A percentile compares a stretch with the other conserved stretches of the same genome.
These are phyloP conservation scores for Steinernema hermaphroditum DNA, from an alignment of 2,888 invertebrate species.

Conservation along the genomic window DNA sequence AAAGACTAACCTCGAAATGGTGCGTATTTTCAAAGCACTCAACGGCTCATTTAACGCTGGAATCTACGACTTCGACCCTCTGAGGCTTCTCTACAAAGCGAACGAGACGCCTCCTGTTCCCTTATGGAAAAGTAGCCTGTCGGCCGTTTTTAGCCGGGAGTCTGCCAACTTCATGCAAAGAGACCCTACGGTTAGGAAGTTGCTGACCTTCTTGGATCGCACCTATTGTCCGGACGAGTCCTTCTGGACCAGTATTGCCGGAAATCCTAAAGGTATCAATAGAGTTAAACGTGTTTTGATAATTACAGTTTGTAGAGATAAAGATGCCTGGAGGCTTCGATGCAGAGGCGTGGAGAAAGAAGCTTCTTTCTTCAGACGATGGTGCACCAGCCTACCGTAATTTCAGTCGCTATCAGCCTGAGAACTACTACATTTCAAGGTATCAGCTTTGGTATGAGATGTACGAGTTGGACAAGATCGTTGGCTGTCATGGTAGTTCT, in stretches of 20 bases:
- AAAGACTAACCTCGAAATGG: constrained; percentile 53
- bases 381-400: not conserved
- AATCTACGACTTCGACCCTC: constrained; percentile 6
- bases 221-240: constrained; percentile 53
- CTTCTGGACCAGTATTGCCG: constrained; percentile 49
- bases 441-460: constrained; percentile 30
- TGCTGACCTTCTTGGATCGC: constrained; percentile 40
- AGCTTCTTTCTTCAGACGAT: not conserved
- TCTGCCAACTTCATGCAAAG: constrained; percentile 43
- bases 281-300: too few species aligned
- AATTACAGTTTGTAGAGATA: constrained; percentile 23
- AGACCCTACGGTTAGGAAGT: constrained; percentile 33
- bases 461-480: not conserved
- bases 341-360: not conserved
- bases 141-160: constrained; percentile 44
- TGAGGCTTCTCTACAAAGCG: not conserved
- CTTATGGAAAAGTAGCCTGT: constrained; percentile 51
- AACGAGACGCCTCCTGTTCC: constrained; percentile 43
- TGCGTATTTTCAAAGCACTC: constrained; percentile 47
- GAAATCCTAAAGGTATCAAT: constrained; percentile 38
- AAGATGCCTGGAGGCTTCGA: constrained; percentile 29
- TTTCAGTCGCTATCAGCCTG: not conserved
- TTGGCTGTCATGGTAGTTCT: not conserved
- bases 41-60: constrained; percentile 47
- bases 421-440: constrained; percentile 33